Conservation (phyloP, 2,113 vertebrate species). For the Nasalis larvatus region DNA sequence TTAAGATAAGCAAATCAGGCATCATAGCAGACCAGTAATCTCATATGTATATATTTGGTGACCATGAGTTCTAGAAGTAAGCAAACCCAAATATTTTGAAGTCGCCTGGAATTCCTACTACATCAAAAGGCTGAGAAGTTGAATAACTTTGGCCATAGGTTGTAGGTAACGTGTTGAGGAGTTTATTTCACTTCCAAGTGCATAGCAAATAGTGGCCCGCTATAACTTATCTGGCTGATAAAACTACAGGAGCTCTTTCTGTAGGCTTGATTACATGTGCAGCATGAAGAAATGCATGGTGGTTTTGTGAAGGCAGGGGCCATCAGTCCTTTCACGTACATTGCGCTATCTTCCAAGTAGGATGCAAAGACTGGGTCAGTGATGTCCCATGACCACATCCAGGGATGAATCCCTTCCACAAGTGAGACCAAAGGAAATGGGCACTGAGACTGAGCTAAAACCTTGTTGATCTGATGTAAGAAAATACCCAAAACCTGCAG, state of each 20-base stretch:
- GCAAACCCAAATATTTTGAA: not conserved
- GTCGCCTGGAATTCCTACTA: not conserved
- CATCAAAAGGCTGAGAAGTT: not conserved
- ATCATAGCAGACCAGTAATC: not conserved
- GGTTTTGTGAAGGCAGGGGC: not conserved
- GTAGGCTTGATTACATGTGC: not conserved
- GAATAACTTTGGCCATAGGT: not conserved
- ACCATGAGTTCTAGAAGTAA: not conserved
- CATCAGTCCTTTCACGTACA: not conserved
- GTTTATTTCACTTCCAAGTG: not conserved
- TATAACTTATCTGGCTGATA: not conserved
- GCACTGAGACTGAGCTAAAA: not conserved
- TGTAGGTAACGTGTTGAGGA: not conserved
- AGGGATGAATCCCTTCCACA: not conserved
- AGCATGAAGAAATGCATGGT: not conserved
- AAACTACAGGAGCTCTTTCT: not conserved
- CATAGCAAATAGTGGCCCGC: not conserved
- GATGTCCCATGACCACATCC: not conserved
- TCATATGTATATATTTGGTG: no score
- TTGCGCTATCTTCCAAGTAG: not conserved
- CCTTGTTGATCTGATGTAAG: not conserved
- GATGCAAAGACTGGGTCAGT: not conserved
- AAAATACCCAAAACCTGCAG: not conserved
- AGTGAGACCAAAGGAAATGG: not conserved
- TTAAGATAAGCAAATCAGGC: not conserved